Percentiles rank a stretch among this genome's conserved stretches.
These are phyloP conservation scores for Conopomorpha cramerella DNA, from an alignment of 1,140 invertebrate genomes.

Conservation along the genomic window DNA sequence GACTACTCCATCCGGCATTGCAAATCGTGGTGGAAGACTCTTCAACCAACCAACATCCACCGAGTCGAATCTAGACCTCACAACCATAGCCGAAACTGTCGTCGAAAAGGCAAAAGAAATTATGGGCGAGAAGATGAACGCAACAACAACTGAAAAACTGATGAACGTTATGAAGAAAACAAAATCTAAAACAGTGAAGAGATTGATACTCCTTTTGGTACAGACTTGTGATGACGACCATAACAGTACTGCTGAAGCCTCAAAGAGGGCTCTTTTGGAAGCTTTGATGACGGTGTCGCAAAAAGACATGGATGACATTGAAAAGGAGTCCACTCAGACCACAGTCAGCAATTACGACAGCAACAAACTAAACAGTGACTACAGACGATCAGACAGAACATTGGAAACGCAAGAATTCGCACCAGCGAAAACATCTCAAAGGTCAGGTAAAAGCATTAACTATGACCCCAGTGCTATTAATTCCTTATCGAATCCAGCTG, in stretches of 20 bases:
- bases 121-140: constrained; percentile 73
- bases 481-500: constrained; percentile 28
- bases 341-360: constrained; percentile 24
- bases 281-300: constrained; percentile 68
- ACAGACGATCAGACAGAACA: constrained; percentile 29
- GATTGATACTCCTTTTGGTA: constrained; percentile 75
- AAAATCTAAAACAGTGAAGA: constrained; percentile 73
- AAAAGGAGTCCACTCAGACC: constrained; percentile 29
- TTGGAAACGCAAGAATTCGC: constrained; percentile 14
- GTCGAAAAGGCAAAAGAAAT: constrained; percentile 72
- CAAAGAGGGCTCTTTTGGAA: constrained; percentile 66
- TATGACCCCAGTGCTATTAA: constrained; percentile 33
- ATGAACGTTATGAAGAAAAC: constrained; percentile 82
- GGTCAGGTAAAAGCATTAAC: constrained; percentile 44
- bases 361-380: constrained; percentile 16
- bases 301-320: constrained; percentile 54
- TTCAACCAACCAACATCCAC: constrained; percentile 28
- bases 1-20: constrained; percentile 12
- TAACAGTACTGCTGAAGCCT: constrained; percentile 67
- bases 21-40: constrained; percentile 26
- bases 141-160: constrained; percentile 71
- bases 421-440: constrained; percentile 9
- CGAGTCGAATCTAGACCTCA: constrained; percentile 35
- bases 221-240: constrained; percentile 75
- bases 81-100: constrained; percentile 58